These are phyloP conservation scores for Carcharodon carcharias DNA, from an alignment of 2,797 vertebrate genomes.

Conservation along the genomic window DNA sequence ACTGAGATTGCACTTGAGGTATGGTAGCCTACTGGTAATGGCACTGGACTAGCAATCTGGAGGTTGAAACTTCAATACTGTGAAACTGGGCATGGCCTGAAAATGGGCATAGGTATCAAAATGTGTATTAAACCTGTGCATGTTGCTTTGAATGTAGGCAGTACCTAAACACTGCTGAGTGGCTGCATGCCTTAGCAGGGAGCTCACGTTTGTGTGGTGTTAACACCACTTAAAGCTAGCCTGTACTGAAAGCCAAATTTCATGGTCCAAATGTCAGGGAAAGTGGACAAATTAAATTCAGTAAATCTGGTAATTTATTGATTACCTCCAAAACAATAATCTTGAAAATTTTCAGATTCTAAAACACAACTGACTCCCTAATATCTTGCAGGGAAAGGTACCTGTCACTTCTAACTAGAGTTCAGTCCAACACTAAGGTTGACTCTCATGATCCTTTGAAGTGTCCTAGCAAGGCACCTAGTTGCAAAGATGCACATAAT, in stretches of 20 bases:
- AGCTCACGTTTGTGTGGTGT: no score
- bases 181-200: no score
- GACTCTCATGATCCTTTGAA: neutral
- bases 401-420: neutral
- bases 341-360: neutral
- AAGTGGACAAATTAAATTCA: neutral
- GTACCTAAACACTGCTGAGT: no score
- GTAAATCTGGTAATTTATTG: neutral
- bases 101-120: no score
- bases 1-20: neutral
- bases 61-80: neutral
- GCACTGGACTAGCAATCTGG: neutral
- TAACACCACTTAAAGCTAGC: no score
- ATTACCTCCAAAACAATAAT: neutral
- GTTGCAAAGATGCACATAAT: neutral
- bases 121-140: no score
- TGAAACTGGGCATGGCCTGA: no score
- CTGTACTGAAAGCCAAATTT: no score
- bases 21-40: neutral
- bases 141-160: no score
- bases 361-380: neutral
- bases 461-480: neutral
- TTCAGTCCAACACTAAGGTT: neutral
- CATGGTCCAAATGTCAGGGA: neutral
- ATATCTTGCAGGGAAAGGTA: neutral